Percentiles rank a stretch among this genome's conserved stretches.
These are phyloP conservation scores for Plebejus melissa DNA, from an alignment of 2,888 invertebrate genomes.

Conservation along the genomic window DNA sequence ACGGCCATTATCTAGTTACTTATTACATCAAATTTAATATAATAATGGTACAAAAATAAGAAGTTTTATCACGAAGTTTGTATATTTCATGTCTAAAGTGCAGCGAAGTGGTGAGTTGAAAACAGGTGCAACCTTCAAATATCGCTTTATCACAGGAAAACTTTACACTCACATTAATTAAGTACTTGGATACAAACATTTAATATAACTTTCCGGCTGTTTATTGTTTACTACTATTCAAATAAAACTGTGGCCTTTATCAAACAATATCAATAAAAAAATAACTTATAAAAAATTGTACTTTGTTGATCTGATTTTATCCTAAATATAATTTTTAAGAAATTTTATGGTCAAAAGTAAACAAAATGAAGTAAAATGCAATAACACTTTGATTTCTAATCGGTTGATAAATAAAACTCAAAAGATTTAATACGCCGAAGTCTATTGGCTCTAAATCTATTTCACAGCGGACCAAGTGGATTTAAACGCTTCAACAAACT, in stretches of 20 bases:
- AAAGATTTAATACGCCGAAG: background rate
- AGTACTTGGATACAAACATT: background rate
- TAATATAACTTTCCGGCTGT: background rate
- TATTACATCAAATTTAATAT: background rate
- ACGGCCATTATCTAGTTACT: background rate
- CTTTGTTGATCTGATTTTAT: background rate
- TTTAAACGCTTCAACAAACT: constrained; percentile 6
- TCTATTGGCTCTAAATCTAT: background rate
- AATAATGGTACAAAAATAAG: background rate
- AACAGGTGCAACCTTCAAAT: constrained; percentile 20
- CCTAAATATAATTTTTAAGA: too few species aligned
- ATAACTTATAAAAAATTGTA: background rate
- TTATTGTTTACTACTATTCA: background rate
- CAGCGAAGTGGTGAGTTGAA: background rate
- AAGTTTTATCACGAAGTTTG: background rate
- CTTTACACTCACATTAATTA: constrained; percentile 12
- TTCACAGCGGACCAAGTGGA: background rate
- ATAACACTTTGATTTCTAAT: background rate
- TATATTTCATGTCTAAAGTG: background rate
- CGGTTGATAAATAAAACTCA: background rate
- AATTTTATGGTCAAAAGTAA: background rate
- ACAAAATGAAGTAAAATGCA: background rate
- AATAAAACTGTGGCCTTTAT: background rate
- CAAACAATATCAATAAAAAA: too few species aligned
- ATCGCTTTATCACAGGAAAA: constrained; percentile 18